These are phyloP conservation scores for Sebastes oblongus DNA, from an alignment of 2,797 vertebrate species.

Conservation along the genomic window DNA sequence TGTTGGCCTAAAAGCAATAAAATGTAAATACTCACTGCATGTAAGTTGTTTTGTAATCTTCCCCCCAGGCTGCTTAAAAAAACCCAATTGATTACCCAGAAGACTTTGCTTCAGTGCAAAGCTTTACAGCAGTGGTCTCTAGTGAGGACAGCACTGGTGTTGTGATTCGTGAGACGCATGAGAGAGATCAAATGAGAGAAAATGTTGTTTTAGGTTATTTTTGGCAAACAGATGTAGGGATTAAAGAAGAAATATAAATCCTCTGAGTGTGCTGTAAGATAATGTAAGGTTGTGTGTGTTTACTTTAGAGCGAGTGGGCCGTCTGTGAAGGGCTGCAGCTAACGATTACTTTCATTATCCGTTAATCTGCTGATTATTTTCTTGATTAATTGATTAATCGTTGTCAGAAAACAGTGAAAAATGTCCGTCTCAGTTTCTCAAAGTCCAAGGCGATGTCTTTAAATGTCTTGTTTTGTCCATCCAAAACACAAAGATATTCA, in stretches of 20 bases:
- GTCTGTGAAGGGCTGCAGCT: background rate
- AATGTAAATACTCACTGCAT: background rate
- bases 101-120: background rate
- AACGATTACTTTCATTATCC: too few relatives aligned
- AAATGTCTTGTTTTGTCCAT: too few relatives aligned
- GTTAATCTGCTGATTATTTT: too few relatives aligned
- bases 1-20: background rate
- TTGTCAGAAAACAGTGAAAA: too few relatives aligned
- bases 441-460: too few relatives aligned
- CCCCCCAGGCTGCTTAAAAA: background rate
- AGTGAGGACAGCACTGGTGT: background rate
- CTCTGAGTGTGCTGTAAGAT: background rate
- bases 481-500: too few relatives aligned
- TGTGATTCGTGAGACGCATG: background rate
- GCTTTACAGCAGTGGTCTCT: background rate
- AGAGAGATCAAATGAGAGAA: background rate
- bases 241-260: background rate
- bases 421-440: too few relatives aligned
- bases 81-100: background rate
- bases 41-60: background rate
- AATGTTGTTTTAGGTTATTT: background rate
- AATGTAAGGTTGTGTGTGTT: background rate
- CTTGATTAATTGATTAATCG: too few relatives aligned
- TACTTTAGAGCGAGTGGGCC: background rate
- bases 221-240: background rate